Evolutionary conservation across 2,113 vertebrate species (phyloP), one percentile per base, ranked within the genome.

Genomic region (Furnarius figulus): DNA sequence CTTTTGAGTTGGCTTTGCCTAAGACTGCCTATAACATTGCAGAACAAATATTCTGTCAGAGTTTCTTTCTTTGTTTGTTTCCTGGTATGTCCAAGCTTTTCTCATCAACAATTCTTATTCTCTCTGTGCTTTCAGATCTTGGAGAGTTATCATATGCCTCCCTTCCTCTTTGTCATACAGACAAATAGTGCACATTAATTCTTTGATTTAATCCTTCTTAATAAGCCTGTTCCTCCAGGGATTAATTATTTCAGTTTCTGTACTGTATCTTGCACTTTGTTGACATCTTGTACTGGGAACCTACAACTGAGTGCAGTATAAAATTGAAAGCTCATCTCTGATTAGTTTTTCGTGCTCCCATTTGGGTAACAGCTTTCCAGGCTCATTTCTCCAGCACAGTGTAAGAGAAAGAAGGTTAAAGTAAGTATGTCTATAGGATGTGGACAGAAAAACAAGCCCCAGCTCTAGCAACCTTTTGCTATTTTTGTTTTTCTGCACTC

Each of bases 131-230:
- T 88, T 86, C 55, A 93, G 56, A 88, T 85, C 39, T 76, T 77
- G 76, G 87, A 93, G 78, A 86, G 78, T 87, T 94, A 77, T 95
- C 87, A 72, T 95, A 96, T 87, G 95, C 89, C 53, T 94, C 52
- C 77, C 56, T 91, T 92, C 33, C 14, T 91, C 89, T 96, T 93
- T 97, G 92, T 96, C 95, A 86, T 87, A 62, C 25, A 88, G 87
- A 94, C 68, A 83, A 96, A 94, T 44, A 77, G 61, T 40, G 52
- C 93, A 87, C 87, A 90, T 94, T 94, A 96, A 83, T 96, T 96
- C 93, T 96, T 96, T 97, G 92, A 97, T 96, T 95, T 97, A 97
- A 96, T 97, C 90, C 90, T 92, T 94, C 90, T 93, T 97, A 97
- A 97, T 96, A 96, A 96, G 95, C 80, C 65, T 84, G 7, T 96